These are phyloP conservation scores for Halichondria panicea DNA, from an alignment of 37 sponge, comb jelly and placozoan genomes.

Conservation along the genomic window DNA sequence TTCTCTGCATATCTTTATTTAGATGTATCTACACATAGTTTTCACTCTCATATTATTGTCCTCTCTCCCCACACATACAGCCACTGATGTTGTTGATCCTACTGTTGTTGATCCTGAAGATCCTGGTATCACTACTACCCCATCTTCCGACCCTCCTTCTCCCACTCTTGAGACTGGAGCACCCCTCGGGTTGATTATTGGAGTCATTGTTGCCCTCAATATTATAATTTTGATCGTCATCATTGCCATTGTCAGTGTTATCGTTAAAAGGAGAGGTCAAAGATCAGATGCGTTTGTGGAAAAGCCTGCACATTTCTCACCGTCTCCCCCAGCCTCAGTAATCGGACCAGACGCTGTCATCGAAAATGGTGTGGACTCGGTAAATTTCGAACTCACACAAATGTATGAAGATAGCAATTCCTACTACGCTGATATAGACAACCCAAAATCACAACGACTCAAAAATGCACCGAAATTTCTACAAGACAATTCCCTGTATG, in stretches of 20 bases:
- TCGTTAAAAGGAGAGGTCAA: not conserved
- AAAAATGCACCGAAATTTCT: constrained; percentile 10
- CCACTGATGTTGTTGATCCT: not conserved
- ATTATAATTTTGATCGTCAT: constrained; percentile 14
- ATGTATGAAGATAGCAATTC: no score
- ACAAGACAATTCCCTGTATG: constrained; percentile 52
- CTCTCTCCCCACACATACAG: not conserved
- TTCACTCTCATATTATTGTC: not conserved
- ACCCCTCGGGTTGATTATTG: not conserved
- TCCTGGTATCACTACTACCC: not conserved
- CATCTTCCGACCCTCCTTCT: not conserved
- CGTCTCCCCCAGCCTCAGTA: not conserved
- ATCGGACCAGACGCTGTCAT: constrained; percentile 38
- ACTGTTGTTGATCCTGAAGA: not conserved
- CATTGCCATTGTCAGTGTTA: not conserved
- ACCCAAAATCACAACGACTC: not conserved
- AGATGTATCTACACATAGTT: not conserved
- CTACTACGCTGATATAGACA: no score
- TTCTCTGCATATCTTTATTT: not conserved
- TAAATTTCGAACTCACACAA: constrained; percentile 28
- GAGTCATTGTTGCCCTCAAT: constrained; percentile 1
- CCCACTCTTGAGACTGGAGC: constrained; percentile 2
- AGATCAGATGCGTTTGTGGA: not conserved
- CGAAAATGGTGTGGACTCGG: constrained; percentile 11
- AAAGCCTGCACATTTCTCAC: constrained; percentile 7